These are phyloP conservation scores for Micoletzkya japonica DNA, from an alignment of 2,888 invertebrate genomes.

Conservation along the genomic window DNA sequence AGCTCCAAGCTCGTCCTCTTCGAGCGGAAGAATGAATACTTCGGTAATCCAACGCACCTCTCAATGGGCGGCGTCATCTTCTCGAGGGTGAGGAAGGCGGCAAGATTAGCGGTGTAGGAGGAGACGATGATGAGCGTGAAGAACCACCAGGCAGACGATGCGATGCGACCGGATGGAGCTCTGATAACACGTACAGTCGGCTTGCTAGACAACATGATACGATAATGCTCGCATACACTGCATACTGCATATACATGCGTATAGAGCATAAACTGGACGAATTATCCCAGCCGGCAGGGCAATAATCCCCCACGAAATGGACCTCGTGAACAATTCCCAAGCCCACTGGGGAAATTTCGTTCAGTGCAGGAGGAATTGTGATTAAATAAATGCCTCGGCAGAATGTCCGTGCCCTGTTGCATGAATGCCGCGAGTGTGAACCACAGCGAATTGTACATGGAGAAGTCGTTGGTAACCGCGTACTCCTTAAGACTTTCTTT, in stretches of 20 bases:
- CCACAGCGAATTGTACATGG: constrained; percentile 93
- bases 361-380: too few relatives aligned
- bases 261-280: too few relatives aligned
- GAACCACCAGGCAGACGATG: constrained; percentile 99
- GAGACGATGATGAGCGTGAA: constrained; percentile 85
- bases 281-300: too few relatives aligned
- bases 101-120: constrained; percentile 87
- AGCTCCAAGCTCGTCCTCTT: not conserved
- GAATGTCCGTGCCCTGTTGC: constrained; percentile 96
- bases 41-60: constrained; percentile 62
- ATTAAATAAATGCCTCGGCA: constrained; percentile 77
- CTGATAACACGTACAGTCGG: constrained; percentile 20
- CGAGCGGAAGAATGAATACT: not conserved
- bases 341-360: too few relatives aligned
- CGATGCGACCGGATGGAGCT: constrained; percentile 77
- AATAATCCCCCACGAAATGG: too few relatives aligned
- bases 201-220: too few relatives aligned
- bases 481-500: constrained; percentile 47
- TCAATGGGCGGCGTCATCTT: constrained; percentile 84
- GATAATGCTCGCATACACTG: too few relatives aligned
- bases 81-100: constrained; percentile 94
- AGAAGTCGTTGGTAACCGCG: constrained; percentile 78
- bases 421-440: constrained; percentile 95
- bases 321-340: too few relatives aligned
- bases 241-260: too few relatives aligned